These are phyloP conservation scores for Linyphia triangularis DNA, from an alignment of 2,888 invertebrate genomes.

Conservation along the genomic window DNA sequence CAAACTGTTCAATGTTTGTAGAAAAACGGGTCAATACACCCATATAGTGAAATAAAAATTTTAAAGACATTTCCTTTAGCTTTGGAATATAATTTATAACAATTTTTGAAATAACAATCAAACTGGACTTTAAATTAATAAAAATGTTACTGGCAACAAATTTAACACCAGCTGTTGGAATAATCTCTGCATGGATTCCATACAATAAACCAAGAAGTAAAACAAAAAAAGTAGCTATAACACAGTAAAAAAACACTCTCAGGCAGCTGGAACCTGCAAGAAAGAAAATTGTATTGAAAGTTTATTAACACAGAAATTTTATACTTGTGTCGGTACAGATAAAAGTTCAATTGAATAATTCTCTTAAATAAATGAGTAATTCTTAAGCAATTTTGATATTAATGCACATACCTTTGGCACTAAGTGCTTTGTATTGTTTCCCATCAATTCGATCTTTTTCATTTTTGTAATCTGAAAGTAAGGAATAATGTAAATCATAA, in stretches of 20 bases:
- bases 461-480: not conserved
- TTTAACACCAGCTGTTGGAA: not conserved
- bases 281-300: not conserved
- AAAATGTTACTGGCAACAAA: not conserved
- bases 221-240: constrained; percentile 6
- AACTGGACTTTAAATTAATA: not conserved
- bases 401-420: not conserved
- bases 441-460: not conserved
- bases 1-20: constrained; percentile 33
- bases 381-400: not conserved
- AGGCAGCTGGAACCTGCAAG: constrained; percentile 9
- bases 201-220: not conserved
- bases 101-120: not conserved
- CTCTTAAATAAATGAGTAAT: not conserved
- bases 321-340: not conserved
- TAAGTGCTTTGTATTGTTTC: not conserved
- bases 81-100: constrained; percentile 11
- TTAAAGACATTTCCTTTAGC: constrained; percentile 22
- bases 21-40: constrained; percentile 25
- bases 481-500: too few relatives aligned
- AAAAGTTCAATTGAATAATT: not conserved
- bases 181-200: not conserved
- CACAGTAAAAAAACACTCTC: not conserved
- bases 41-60: constrained; percentile 39
- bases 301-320: not conserved